Evolutionary conservation across 2,888 invertebrate genomes (phyloP).

Genomic region (Caenorhabditis virilis): DNA sequence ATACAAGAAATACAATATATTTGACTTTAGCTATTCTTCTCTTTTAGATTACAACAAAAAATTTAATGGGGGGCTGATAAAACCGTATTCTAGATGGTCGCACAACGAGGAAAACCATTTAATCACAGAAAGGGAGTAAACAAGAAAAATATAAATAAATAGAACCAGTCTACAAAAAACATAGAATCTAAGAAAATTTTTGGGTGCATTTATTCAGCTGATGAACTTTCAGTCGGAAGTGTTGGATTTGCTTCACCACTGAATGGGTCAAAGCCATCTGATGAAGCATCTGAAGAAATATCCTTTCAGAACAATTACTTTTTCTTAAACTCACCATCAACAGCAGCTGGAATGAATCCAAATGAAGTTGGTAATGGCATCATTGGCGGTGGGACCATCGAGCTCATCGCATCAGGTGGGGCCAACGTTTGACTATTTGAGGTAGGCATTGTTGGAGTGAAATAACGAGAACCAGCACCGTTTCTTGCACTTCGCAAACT

Average conservation of each 20-base stretch:
- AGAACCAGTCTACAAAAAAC: constrained; percentile 4
- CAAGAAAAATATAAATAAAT: background rate
- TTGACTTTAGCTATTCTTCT: background rate
- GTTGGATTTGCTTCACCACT: constrained; percentile 38
- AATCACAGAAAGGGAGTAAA: no score
- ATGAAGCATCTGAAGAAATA: constrained; percentile 38
- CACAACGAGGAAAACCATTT: constrained; percentile 29
- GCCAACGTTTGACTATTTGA: background rate
- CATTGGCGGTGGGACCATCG: constrained; percentile 25
- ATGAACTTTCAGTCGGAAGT: background rate
- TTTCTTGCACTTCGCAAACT: constrained; percentile 41
- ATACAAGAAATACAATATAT: background rate
- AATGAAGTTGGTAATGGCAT: constrained; percentile 23
- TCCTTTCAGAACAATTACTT: background rate
- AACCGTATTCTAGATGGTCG: constrained; percentile 36
- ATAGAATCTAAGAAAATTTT: constrained; percentile 27
- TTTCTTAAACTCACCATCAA: constrained; percentile 4
- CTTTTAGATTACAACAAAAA: background rate
- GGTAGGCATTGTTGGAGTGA: constrained; percentile 9
- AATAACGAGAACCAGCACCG: constrained; percentile 38
- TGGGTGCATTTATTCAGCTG: constrained; percentile 3
- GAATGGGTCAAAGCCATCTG: constrained; percentile 44
- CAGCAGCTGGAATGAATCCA: constrained; percentile 23
- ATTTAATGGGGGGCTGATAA: constrained; percentile 10
- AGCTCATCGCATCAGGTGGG: background rate